Evolutionary conservation across 2,797 vertebrate species (phyloP), one percentile per base, ranked within the genome.

Genomic region (Alcedo atthis): DNA sequence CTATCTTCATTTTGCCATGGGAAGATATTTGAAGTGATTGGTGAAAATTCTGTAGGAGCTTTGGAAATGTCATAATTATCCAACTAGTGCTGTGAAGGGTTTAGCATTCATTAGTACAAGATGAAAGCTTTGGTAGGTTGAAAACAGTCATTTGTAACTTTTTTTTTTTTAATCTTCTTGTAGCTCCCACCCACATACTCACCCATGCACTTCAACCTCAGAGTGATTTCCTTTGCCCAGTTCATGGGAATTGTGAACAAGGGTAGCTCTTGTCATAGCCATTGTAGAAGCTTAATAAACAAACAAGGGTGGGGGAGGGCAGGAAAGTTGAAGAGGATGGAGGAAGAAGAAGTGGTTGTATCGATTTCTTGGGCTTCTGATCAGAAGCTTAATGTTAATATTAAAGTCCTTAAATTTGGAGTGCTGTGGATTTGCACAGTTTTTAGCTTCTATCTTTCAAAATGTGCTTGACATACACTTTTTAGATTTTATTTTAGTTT

Each of bases 181-280:
- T 69, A 32, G 81, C 79, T 96, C 91, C 95, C 95, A 92, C 96
- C 94, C 95, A 81, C 96, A 94, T 61, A 1, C 84, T 96, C 59
- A 46, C 92, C 93, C 89, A 40, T 95, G 91, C 90, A 92, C 95
- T 95, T 81, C 85, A 80, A 71, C 93, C 95, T 96, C 71, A 3
- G 91, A 95, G 80, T 69, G 49, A 71, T 95, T 97, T 97, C 94
- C 93, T 96, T 67, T 85, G 43, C 68, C 13, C 77, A 87, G 95
- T 97, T 95, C 95, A 7, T 97, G 97, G 97, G 97, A 97, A 97
- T 89, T 61, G 21, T 1, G 43, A 92, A 89, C 93, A 94, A 95
- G 96, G 95, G 89, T 87, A 86, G 83, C 86, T 93, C 94, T 97
- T 97, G 95, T 94, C 70, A 11, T 32, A 85, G 77, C 32, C 67